phyloP scores from a whole-genome alignment of 1,140 invertebrate species.

The Lutraria rhynchaena region DNA sequence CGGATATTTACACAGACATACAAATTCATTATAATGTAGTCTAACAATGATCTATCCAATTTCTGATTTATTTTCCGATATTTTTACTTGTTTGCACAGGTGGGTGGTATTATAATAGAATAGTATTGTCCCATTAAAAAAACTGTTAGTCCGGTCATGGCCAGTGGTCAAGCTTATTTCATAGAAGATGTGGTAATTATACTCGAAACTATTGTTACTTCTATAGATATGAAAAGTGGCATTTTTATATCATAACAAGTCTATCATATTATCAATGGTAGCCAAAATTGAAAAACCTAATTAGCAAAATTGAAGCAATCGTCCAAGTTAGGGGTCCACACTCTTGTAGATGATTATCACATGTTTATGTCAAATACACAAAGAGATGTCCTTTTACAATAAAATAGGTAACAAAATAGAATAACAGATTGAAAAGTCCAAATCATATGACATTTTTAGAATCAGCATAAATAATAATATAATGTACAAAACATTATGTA shows the following conservation, averaged over 20 bases:
- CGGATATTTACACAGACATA: too few species aligned
- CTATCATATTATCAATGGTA: conserved; percentile 32
- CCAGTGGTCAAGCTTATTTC: conserved; percentile 5
- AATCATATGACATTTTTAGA: too few species aligned
- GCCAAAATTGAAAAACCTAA: conserved; percentile 29
- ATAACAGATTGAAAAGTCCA: too few species aligned
- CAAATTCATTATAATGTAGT: too few species aligned
- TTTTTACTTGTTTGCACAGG: conserved; percentile 36
- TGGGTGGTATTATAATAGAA: background rate
- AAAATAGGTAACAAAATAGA: too few species aligned
- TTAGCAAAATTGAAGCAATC: background rate
- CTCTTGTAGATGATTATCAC: conserved; percentile 17
- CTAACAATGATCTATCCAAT: conserved; percentile 20
- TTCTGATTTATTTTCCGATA: conserved; percentile 27
- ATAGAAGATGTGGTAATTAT: background rate
- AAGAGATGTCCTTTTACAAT: too few species aligned
- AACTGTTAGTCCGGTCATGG: background rate
- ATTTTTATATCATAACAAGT: conserved; percentile 30
- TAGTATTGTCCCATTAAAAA: too few species aligned
- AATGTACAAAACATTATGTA: too few species aligned
- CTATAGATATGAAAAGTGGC: conserved; percentile 16
- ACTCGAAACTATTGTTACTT: conserved; percentile 12
- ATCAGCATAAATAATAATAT: too few species aligned
- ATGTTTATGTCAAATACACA: background rate
- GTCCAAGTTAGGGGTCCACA: background rate